phyloP scores from a whole-genome alignment of 2,888 invertebrate genomes.

The Orthosia cruda region DNA sequence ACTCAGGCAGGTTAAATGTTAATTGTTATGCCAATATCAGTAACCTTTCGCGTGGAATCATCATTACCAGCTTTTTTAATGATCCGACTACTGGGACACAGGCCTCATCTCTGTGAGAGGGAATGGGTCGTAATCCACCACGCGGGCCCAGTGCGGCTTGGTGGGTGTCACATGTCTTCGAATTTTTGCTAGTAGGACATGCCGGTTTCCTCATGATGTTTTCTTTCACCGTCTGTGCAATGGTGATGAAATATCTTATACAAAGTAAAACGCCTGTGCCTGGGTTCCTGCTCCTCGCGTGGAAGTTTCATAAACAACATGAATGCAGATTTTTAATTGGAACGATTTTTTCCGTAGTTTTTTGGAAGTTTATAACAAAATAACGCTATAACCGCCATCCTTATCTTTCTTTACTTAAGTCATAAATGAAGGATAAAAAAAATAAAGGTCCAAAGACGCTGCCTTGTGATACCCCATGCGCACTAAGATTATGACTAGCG shows the following conservation, averaged over 20 bases:
- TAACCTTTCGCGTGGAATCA: slow-evolving; percentile 4
- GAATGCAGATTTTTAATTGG: background rate
- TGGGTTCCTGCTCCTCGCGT: too few species aligned
- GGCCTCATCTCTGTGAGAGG: too few species aligned
- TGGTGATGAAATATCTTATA: too few species aligned
- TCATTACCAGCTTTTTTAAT: too few species aligned
- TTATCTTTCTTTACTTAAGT: background rate
- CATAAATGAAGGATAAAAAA: background rate
- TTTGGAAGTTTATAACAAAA: background rate
- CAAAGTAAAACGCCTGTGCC: too few species aligned
- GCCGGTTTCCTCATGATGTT: too few species aligned
- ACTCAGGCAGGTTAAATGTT: slow-evolving; percentile 19
- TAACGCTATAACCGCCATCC: background rate
- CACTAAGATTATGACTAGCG: background rate
- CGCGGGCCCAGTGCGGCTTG: too few species aligned
- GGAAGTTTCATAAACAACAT: background rate
- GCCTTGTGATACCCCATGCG: slow-evolving; percentile 8
- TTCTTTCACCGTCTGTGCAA: too few species aligned
- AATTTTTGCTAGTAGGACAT: too few species aligned
- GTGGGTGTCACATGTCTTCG: too few species aligned
- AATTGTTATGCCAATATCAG: slow-evolving; percentile 14
- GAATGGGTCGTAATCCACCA: too few species aligned
- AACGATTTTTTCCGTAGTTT: background rate
- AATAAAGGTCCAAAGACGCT: background rate
- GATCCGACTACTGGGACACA: too few species aligned